phyloP scores from a whole-genome alignment of 2,797 vertebrate species.

The Oophaga sylvatica region DNA sequence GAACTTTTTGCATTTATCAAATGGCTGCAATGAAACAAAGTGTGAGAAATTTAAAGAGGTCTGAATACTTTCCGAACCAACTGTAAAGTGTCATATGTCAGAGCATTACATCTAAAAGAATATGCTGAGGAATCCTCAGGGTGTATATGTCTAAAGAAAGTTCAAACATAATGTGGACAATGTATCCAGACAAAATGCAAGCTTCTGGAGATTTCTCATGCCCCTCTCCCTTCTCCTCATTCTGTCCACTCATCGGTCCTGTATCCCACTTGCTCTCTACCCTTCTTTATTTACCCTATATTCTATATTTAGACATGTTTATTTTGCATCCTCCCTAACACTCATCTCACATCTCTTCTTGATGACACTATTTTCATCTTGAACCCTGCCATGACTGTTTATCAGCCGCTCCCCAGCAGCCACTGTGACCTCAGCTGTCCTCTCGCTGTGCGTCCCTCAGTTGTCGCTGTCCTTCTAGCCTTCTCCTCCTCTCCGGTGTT shows the following conservation, averaged over 20 bases:
- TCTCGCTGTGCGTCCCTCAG: conserved; percentile 14
- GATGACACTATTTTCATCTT: conserved; percentile 9
- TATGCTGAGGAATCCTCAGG: no score
- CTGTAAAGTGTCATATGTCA: no score
- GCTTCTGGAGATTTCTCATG: background rate
- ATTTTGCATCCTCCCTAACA: background rate
- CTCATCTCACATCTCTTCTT: conserved; percentile 33
- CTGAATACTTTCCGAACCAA: no score
- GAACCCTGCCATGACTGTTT: conserved; percentile 22
- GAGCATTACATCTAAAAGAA: no score
- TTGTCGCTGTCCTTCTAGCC: conserved; percentile 31
- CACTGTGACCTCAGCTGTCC: conserved; percentile 46
- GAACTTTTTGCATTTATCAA: no score
- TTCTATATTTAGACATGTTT: conserved; percentile 43
- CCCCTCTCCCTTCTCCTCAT: no score
- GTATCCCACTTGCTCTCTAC: background rate
- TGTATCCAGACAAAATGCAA: no score
- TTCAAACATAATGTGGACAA: no score
- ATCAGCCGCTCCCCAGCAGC: conserved; percentile 1
- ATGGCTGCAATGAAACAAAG: no score
- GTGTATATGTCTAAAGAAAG: background rate
- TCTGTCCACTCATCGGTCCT: background rate
- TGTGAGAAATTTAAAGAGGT: no score
- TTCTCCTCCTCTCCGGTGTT: background rate
- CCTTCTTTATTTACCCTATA: conserved; percentile 3